These are phyloP conservation scores for Gallinago paraguaiae DNA, from an alignment of 2,113 vertebrate species.

Conservation along the genomic window DNA sequence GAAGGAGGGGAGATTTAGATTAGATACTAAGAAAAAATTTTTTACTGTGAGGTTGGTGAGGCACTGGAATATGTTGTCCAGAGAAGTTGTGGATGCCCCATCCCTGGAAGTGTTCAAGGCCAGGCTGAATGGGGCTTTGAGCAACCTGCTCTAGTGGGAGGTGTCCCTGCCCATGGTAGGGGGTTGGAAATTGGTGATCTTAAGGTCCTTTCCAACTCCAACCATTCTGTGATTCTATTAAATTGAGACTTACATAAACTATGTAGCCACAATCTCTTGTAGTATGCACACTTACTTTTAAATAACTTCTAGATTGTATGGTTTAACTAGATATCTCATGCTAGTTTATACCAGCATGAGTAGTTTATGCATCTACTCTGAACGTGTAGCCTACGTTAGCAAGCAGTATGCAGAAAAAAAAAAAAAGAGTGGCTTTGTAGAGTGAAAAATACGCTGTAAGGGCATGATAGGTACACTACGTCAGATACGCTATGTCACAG, in stretches of 20 bases:
- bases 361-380: background rate
- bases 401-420: background rate
- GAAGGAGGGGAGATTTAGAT: background rate
- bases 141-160: background rate
- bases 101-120: background rate
- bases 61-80: background rate
- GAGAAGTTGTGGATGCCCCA: background rate
- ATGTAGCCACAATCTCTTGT: background rate
- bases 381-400: background rate
- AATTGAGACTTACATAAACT: background rate
- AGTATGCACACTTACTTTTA: background rate
- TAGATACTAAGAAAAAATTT: background rate
- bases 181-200: background rate
- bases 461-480: background rate
- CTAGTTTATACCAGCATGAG: background rate
- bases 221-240: background rate
- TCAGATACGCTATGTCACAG: background rate
- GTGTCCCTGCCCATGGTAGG: background rate
- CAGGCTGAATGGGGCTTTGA: background rate
- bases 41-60: background rate
- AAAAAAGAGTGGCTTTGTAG: background rate
- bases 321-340: background rate
- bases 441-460: background rate
- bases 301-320: background rate
- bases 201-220: background rate